Conservation (phyloP, 92 coral and sea anemone genomes). For the Porites divaricata region DNA sequence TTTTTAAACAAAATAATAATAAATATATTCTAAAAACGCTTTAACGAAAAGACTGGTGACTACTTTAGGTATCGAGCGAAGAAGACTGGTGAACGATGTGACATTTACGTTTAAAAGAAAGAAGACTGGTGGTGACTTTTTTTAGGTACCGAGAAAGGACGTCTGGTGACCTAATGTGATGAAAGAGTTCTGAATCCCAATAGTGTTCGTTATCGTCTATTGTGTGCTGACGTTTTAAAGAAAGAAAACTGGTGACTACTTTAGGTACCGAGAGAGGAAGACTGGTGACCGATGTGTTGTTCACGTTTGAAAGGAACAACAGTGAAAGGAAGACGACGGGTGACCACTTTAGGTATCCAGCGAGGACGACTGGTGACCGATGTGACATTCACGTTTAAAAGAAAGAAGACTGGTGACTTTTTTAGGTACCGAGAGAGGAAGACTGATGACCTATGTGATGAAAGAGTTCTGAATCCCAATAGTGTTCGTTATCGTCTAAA, state of each 20-base stretch:
- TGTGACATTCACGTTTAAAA: no score
- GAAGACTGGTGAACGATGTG: slow-evolving; percentile 70
- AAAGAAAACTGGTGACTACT: no score
- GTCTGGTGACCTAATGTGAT: slow-evolving; percentile 37
- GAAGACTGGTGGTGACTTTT: not conserved
- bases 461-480: slow-evolving; percentile 59
- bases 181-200: slow-evolving; percentile 59
- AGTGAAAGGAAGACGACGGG: not conserved
- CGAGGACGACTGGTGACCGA: no score
- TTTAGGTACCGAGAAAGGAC: not conserved
- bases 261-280: no score
- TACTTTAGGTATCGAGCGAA: slow-evolving; percentile 73
- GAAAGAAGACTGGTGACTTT: not conserved
- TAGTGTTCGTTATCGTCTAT: slow-evolving; percentile 23
- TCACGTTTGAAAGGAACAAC: no score
- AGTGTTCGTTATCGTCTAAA: slow-evolving; percentile 17
- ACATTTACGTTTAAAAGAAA: not conserved
- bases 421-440: slow-evolving; percentile 85
- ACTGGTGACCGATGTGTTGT: no score
- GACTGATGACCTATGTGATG: slow-evolving; percentile 88
- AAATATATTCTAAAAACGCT: no score
- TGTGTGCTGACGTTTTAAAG: no score
- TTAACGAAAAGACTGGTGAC: slow-evolving; percentile 7
- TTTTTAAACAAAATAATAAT: no score
- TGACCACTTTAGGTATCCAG: not conserved